Conservation (phyloP, 2,888 invertebrate species). For the Caenorhabditis sp. region DNA sequence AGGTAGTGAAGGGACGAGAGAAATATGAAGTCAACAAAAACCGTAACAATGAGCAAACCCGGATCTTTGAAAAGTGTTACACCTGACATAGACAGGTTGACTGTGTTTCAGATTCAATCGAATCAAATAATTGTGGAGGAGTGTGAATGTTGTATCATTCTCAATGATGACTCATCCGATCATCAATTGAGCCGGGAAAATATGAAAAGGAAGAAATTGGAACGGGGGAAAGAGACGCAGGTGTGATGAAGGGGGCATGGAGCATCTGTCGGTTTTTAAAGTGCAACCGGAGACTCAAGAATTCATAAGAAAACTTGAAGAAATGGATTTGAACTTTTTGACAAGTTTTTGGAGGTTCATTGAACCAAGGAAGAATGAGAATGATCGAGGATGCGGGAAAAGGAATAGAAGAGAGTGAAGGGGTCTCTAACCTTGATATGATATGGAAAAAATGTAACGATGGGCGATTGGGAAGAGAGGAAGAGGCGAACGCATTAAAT, state of each 20-base stretch:
- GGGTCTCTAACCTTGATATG: constrained; percentile 50
- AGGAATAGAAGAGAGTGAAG: neutral
- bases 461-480: neutral
- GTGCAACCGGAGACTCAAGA: constrained; percentile 24
- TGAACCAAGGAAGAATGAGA: constrained; percentile 13
- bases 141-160: constrained; percentile 27
- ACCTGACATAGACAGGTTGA: constrained; percentile 7
- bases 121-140: constrained; percentile 27
- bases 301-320: constrained; percentile 47
- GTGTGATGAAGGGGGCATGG: constrained; percentile 2
- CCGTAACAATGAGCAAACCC: neutral
- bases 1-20: neutral
- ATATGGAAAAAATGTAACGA: constrained; percentile 58
- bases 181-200: constrained; percentile 10
- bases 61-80: neutral
- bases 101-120: constrained; percentile 10
- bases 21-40: neutral
- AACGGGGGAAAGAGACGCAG: constrained; percentile 42
- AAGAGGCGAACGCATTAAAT: constrained; percentile 52
- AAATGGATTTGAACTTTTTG: constrained; percentile 22
- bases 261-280: constrained; percentile 34
- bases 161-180: constrained; percentile 34
- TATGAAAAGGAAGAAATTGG: constrained; percentile 14
- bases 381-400: constrained; percentile 2
- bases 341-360: neutral